Conservation (phyloP, 2,113 vertebrate genomes). For the Pomatostomus ruficeps region DNA sequence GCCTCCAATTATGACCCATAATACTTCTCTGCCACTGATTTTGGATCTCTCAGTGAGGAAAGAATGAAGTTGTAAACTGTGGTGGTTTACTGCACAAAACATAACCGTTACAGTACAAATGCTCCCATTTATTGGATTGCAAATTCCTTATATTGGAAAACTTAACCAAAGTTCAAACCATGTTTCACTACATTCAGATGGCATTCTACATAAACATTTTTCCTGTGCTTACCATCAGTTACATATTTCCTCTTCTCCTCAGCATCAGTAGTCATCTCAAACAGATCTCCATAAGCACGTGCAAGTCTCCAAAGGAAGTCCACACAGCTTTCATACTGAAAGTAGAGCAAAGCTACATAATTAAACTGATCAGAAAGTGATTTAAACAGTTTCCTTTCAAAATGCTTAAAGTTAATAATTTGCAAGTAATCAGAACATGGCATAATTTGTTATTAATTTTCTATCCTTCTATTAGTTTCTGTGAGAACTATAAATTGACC, state of each 20-base stretch:
- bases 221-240: constrained; percentile 75
- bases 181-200: background rate
- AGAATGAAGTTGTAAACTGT: background rate
- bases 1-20: background rate
- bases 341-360: background rate
- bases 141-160: background rate
- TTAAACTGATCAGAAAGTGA: background rate
- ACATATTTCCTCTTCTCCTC: constrained; percentile 86
- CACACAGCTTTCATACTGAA: constrained; percentile 80
- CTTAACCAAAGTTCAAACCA: background rate
- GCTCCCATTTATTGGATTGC: background rate
- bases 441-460: background rate
- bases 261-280: constrained; percentile 74
- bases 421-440: background rate
- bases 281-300: constrained; percentile 86
- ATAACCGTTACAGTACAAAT: background rate
- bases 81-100: background rate
- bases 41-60: background rate
- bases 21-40: background rate
- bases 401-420: background rate
- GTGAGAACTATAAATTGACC: background rate
- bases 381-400: background rate
- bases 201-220: background rate
- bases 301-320: constrained; percentile 87
- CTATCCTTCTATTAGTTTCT: background rate